These are phyloP conservation scores for Pygmarrhopalites habei DNA, from an alignment of 1,140 invertebrate genomes.

Conservation along the genomic window DNA sequence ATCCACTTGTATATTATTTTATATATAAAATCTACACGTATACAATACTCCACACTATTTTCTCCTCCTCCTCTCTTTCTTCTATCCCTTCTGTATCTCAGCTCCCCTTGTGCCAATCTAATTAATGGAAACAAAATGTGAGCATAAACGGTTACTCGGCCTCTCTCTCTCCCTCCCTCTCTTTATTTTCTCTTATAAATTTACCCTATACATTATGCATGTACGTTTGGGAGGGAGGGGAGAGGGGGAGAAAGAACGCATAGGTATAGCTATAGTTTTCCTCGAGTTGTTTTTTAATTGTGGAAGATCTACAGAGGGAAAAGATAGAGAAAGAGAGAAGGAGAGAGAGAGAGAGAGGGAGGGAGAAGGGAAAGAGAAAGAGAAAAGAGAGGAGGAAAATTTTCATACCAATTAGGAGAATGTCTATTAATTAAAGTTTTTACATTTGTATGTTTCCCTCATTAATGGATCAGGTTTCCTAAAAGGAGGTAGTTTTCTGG, in stretches of 20 bases:
- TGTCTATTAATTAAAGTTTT: constrained; percentile 17
- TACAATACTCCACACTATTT: too few relatives aligned
- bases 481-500: constrained; percentile 10
- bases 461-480: constrained; percentile 15
- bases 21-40: too few relatives aligned
- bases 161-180: neutral
- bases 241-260: too few relatives aligned
- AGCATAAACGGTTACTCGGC: constrained; percentile 9
- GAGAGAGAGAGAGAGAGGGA: neutral
- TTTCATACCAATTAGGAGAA: constrained; percentile 20
- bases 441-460: constrained; percentile 3
- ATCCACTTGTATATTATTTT: too few relatives aligned
- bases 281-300: constrained; percentile 14
- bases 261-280: constrained; percentile 14
- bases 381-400: constrained; percentile 1
- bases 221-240: too few relatives aligned
- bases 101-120: constrained; percentile 9
- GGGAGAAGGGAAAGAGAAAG: neutral
- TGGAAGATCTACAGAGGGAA: neutral
- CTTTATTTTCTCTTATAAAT: neutral
- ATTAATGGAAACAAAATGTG: constrained; percentile 14
- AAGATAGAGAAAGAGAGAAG: neutral
- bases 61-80: too few relatives aligned
- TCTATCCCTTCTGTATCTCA: too few relatives aligned
- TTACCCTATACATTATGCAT: neutral